Conservation (phyloP, 1,140 invertebrate genomes). For the Penaeus indicus region DNA sequence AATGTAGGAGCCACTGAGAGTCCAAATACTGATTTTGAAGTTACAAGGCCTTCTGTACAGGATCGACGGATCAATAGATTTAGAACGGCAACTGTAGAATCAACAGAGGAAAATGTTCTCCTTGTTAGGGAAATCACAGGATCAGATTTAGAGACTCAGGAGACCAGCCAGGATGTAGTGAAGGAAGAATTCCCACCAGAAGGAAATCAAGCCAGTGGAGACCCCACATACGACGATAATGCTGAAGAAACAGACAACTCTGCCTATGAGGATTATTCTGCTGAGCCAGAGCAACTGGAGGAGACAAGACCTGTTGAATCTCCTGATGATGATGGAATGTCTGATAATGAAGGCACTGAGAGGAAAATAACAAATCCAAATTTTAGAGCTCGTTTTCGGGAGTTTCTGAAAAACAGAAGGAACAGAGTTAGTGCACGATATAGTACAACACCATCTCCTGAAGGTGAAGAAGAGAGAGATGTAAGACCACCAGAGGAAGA, state of each 20-base stretch:
- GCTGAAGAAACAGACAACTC: neutral
- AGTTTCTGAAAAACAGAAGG: constrained; percentile 54
- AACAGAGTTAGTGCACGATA: constrained; percentile 33
- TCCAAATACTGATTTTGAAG: neutral
- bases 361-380: constrained; percentile 42
- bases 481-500: neutral
- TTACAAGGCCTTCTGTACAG: neutral
- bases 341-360: neutral
- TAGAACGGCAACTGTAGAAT: neutral
- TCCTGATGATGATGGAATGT: neutral
- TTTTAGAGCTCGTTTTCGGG: constrained; percentile 49
- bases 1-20: too few relatives aligned
- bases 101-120: constrained; percentile 38
- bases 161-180: constrained; percentile 28
- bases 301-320: too few relatives aligned
- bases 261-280: neutral
- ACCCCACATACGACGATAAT: neutral
- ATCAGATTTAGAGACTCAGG: constrained; percentile 44
- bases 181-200: neutral
- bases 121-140: constrained; percentile 44
- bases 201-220: neutral
- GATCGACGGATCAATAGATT: constrained; percentile 29
- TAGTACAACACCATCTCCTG: constrained; percentile 16
- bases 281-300: too few relatives aligned
- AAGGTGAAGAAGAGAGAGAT: neutral